Evolutionary conservation across 2,797 vertebrate species (phyloP).

Genomic region (Typhlichthys subterraneus): DNA sequence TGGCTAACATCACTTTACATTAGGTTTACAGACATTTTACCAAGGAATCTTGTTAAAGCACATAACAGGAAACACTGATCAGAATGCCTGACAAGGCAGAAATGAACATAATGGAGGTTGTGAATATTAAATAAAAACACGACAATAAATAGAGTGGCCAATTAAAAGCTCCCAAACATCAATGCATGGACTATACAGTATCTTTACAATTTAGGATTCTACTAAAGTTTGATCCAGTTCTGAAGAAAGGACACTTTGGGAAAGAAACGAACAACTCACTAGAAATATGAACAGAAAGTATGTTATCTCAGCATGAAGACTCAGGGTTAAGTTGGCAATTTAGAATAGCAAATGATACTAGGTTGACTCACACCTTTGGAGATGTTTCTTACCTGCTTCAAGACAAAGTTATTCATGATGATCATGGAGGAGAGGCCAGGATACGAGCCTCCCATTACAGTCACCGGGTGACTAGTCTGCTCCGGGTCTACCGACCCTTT

Average conservation of each 20-base stretch:
- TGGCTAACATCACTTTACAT: too few species aligned
- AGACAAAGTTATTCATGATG: conserved; percentile 89
- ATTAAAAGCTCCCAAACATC: neutral
- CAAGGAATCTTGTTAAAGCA: too few species aligned
- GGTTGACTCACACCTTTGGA: neutral
- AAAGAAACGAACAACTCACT: too few species aligned
- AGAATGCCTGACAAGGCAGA: too few species aligned
- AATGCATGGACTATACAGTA: neutral
- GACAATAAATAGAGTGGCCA: too few species aligned
- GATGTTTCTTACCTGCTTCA: conserved; percentile 83
- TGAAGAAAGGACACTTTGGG: neutral
- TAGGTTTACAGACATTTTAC: too few species aligned
- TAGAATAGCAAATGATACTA: neutral
- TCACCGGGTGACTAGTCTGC: conserved; percentile 58
- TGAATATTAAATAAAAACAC: too few species aligned
- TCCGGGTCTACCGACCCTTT: conserved; percentile 67
- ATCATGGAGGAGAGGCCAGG: conserved; percentile 84
- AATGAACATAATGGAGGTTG: too few species aligned
- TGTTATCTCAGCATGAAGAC: neutral
- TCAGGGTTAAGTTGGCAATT: neutral
- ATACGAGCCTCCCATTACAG: conserved; percentile 75
- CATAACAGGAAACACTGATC: too few species aligned
- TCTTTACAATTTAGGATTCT: too few species aligned
- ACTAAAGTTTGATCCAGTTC: neutral
- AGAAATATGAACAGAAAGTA: too few species aligned